Evolutionary conservation across 2,797 vertebrate genomes (phyloP), one percentile per base, ranked within the genome.

Genomic region (Pyrocephalus nanus): DNA sequence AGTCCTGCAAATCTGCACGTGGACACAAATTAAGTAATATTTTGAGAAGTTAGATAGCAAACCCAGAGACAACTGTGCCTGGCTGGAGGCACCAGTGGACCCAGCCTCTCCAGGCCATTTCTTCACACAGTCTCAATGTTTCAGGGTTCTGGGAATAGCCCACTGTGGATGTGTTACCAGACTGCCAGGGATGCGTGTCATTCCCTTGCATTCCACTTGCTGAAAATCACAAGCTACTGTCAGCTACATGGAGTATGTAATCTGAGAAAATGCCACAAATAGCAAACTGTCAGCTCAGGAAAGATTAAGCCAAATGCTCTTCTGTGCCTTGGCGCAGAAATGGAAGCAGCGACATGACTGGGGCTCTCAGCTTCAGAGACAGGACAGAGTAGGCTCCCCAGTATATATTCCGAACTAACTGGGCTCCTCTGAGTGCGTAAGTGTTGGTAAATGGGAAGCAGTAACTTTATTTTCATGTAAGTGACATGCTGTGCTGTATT

Each of bases 211-310:
- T 89, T 85, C 71, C 71, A 70, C 76, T 93, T 91, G 73, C 95
- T 93, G 84, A 92, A 94, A 96, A 94, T 94, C 92, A 69, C 78
- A 81, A 91, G 77, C 64, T 92, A 62, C 93, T 96, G 95, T 96
- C 95, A 95, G 89, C 84, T 78, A 81, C 78, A 78, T 6, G 1
- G 60, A 55, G 77, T 67, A 64, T 73, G 70, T 93, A 94, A 92
- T 96, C 89, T 81, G 91, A 84, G 85, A 93, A 97, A 96, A 96
- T 70, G 87, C 93, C 90, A 90, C 92, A 90, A 96, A 96, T 93
- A 96, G 95, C 73, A 72, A 93, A 84, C 95, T 96, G 95, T 95
- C 92, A 91, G 90, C 73, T 84, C 92, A 90, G 79, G 53, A 66
- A 57, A 90, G 90, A 93, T 96, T 97, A 97, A 95, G 53, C 82